phyloP scores from a whole-genome alignment of 2,113 vertebrate genomes.

The Periophthalmus modestus region DNA sequence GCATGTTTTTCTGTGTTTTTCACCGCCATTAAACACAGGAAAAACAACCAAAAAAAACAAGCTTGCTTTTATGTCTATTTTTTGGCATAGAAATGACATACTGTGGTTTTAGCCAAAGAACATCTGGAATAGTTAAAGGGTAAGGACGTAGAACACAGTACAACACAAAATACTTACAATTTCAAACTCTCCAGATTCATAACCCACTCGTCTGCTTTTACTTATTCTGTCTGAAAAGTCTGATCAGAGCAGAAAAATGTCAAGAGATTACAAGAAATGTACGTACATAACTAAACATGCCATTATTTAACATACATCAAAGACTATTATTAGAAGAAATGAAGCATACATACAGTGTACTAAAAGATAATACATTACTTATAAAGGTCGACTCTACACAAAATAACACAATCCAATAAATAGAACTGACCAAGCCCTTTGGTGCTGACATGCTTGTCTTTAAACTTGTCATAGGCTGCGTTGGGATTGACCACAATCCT shows the following conservation, averaged over 20 bases:
- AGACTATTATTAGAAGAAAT: no score
- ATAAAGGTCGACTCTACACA: no score
- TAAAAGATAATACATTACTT: no score
- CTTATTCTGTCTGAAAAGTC: constrained; percentile 95
- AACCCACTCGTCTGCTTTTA: constrained; percentile 86
- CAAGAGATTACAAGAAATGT: neutral
- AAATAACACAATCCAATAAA: neutral
- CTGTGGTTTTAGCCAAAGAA: neutral
- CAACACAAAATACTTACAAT: constrained; percentile 78
- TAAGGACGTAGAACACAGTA: neutral
- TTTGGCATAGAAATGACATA: no score
- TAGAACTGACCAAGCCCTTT: constrained; percentile 87
- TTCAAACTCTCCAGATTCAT: constrained; percentile 93
- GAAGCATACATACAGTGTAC: no score
- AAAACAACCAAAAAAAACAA: no score
- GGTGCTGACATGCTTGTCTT: constrained; percentile 90
- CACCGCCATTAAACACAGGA: no score
- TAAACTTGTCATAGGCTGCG: constrained; percentile 97
- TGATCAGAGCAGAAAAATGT: constrained; percentile 45
- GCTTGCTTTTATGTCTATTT: no score
- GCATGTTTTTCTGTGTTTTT: no score
- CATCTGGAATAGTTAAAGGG: neutral
- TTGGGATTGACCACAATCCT: constrained; percentile 97
- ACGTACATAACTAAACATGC: no score
- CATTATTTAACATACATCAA: no score